These are phyloP conservation scores for Cardinalis cardinalis DNA, from an alignment of 2,113 vertebrate species.

Conservation along the genomic window DNA sequence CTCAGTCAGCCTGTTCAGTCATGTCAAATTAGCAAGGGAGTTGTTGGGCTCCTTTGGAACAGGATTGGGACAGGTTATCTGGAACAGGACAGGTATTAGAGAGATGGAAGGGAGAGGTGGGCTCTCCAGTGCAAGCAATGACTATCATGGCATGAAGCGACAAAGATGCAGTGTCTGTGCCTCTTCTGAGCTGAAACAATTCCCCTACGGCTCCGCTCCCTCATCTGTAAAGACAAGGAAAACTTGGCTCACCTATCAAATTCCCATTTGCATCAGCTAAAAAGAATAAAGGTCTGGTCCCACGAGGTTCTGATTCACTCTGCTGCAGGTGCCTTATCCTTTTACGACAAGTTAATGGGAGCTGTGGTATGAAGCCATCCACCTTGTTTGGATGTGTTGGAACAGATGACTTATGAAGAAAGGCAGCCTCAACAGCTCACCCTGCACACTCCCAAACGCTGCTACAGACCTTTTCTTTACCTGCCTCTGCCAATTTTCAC, in stretches of 20 bases:
- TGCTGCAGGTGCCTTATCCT: background rate
- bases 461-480: background rate
- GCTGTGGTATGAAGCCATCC: background rate
- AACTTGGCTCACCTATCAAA: background rate
- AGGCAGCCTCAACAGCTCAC: background rate
- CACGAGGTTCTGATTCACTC: background rate
- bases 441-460: background rate
- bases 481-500: conserved; percentile 6
- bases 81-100: background rate
- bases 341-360: background rate
- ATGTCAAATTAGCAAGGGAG: background rate
- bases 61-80: background rate
- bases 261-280: background rate
- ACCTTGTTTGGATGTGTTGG: background rate
- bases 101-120: background rate
- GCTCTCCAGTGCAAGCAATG: background rate
- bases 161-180: background rate
- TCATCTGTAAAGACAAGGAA: background rate
- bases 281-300: conserved; percentile 13
- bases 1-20: background rate
- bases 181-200: background rate
- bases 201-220: background rate
- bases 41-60: background rate
- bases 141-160: background rate
- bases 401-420: background rate